phyloP scores from a whole-genome alignment of 2,797 vertebrate species.

The Garrulus glandarius region DNA sequence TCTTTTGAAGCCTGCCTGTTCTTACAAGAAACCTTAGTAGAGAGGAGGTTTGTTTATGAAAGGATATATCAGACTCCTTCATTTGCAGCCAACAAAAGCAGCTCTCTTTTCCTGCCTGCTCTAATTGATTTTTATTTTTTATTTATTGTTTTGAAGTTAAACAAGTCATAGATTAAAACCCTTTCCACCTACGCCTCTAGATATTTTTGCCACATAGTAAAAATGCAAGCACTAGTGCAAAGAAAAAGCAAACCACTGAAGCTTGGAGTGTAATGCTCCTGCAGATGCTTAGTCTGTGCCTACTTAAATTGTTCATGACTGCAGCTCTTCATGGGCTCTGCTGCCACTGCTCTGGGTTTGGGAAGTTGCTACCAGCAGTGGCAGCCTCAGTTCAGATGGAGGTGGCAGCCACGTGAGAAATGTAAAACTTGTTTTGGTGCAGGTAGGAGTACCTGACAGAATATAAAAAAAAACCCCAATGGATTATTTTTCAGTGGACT shows the following conservation, averaged over 20 bases:
- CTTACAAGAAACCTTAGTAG: conserved; percentile 12
- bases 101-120: not conserved
- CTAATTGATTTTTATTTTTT: conserved; percentile 59
- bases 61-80: conserved; percentile 36
- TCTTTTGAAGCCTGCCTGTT: conserved; percentile 30
- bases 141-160: conserved; percentile 62
- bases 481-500: not conserved
- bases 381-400: not conserved
- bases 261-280: not conserved
- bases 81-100: conserved; percentile 61
- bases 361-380: not conserved
- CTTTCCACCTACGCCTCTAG: not conserved
- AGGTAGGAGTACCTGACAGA: not conserved
- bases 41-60: conserved; percentile 46
- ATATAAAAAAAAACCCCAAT: not conserved
- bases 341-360: not conserved
- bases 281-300: not conserved
- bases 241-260: not conserved
- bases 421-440: not conserved
- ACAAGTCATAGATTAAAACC: conserved; percentile 21
- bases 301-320: not conserved
- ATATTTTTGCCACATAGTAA: conserved; percentile 18
- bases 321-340: not conserved
- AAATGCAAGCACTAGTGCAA: not conserved
- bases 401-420: not conserved